Conservation (phyloP, 2,113 vertebrate species). For the Taxidea taxus region DNA sequence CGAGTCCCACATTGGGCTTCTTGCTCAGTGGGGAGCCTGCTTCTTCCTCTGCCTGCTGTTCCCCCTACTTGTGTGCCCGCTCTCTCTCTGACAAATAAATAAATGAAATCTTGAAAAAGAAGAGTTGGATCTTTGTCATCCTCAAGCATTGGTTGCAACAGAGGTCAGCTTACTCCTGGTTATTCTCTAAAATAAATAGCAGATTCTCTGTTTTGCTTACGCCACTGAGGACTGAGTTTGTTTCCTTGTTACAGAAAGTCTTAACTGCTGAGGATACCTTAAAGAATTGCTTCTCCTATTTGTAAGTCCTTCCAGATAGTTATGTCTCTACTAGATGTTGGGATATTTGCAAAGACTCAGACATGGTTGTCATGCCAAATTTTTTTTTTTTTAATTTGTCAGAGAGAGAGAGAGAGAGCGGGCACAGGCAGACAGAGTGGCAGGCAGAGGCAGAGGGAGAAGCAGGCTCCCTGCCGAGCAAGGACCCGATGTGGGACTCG, state of each 20-base stretch:
- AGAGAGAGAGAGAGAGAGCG: too few species aligned
- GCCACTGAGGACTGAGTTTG: background rate
- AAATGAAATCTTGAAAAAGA: background rate
- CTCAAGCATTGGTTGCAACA: background rate
- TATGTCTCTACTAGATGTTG: background rate
- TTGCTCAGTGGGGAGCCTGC: too few species aligned
- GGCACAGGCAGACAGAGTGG: too few species aligned
- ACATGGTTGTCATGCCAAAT: background rate
- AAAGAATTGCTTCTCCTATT: background rate
- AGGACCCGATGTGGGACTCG: too few species aligned
- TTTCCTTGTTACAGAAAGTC: background rate
- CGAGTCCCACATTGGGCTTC: too few species aligned
- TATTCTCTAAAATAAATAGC: background rate
- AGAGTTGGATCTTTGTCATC: background rate
- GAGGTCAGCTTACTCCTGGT: background rate
- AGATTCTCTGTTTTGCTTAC: background rate
- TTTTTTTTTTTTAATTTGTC: too few species aligned
- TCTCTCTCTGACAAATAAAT: background rate
- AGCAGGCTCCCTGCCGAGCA: too few species aligned
- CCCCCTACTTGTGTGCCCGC: background rate
- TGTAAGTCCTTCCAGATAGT: background rate
- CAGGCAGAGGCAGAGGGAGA: too few species aligned
- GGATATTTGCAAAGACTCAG: background rate
- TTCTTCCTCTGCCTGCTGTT: background rate
- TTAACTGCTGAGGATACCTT: background rate